Evolutionary conservation across 2,113 vertebrate species (phyloP), one percentile per base, ranked within the genome.

Genomic region (Phaethon lepturus): DNA sequence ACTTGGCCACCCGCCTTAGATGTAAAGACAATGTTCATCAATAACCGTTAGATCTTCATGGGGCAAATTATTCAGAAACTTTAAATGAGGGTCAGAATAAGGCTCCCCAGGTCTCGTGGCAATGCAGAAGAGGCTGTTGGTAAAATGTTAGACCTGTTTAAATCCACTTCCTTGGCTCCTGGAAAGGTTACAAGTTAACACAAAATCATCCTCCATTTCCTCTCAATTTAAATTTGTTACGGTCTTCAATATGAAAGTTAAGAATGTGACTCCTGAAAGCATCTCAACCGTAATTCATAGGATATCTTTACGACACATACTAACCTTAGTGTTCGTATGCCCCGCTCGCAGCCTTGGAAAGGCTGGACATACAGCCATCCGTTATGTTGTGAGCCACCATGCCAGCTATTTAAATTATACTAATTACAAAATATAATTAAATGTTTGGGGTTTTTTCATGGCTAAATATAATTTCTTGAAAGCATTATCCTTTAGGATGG

Each of bases 401-500:
- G 42, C 35, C 33, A 79, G 52, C 63, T 18, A 19, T 28, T 59
- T 66, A 28, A 45, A 71, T 25, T 2, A 29, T 10, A 63, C 71
- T 74, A 69, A 94, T 94, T 92, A 95, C 4, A 49, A 86, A 89
- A 88, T 15, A 68, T 4, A 86, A 95, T 11, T 1, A 86, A 88
- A 80, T 20, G 17, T 0, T 15, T 45, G 44, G 44, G 12, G 44
- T 3, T 74, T 90, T 85, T 67, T 42, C 20, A 42, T 23, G 23
- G 62, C 73, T 55, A 93, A 90, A 86, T 59, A 55, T 66, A 94
- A 90, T 95, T 74, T 77, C 42, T 88, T 47, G 53, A 86, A 86
- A 90, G 72, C 82, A 93, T 86, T 94, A 85, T 86, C 83, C 59
- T 93, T 83, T 60, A 52, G 82, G 86, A 93, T 31, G 18, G 88